Evolutionary conservation across 2,797 vertebrate genomes (phyloP).

Genomic region (Lutra lutra): DNA sequence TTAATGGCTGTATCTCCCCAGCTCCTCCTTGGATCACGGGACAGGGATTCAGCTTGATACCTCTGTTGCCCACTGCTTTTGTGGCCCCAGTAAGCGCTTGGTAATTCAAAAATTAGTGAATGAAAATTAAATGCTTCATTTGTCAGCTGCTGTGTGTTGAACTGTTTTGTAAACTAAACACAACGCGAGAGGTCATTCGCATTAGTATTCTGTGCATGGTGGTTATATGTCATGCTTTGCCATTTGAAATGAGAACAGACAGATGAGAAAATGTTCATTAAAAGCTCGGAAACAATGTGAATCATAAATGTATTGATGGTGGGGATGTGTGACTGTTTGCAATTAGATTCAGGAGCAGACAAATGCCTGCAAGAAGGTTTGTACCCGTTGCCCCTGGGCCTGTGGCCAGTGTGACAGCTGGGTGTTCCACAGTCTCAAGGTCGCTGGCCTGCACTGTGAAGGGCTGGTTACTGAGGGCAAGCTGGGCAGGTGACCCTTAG

Average conservation of each 20-base stretch:
- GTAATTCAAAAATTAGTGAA: not conserved
- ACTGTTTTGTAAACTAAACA: not conserved
- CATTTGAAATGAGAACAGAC: constrained; percentile 1
- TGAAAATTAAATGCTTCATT: not conserved
- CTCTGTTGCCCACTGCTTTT: not conserved
- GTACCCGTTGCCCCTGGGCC: not conserved
- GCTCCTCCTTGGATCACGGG: accelerated
- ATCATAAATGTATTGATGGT: not conserved
- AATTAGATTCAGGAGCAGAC: not conserved
- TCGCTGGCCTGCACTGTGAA: not conserved
- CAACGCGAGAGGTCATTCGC: accelerated
- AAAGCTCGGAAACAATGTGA: not conserved
- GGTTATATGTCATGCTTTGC: not conserved
- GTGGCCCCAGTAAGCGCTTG: not conserved
- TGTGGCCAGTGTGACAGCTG: not conserved
- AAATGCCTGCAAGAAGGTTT: accelerated
- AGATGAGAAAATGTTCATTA: not conserved
- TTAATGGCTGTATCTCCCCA: not conserved
- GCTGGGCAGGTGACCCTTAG: not conserved
- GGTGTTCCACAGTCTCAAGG: not conserved
- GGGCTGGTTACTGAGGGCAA: not conserved
- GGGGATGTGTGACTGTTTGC: not conserved
- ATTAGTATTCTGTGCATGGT: not conserved
- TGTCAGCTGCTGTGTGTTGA: not conserved
- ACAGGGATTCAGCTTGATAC: not conserved